Conservation (phyloP, 2,888 invertebrate genomes). For the Xanthorhoe designata region DNA sequence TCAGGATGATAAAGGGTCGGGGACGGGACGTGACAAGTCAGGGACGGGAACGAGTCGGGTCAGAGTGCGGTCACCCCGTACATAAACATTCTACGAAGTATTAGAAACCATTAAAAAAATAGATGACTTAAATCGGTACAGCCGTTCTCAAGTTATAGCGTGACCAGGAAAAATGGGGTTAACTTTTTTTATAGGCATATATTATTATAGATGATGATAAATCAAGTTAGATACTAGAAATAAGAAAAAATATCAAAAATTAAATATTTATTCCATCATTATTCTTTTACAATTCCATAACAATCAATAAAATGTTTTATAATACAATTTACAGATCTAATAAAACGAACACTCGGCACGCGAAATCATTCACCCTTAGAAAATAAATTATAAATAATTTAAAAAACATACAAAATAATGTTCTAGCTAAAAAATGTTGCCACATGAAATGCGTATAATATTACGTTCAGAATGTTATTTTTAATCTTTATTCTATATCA, state of each 20-base stretch:
- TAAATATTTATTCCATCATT: conserved; percentile 61
- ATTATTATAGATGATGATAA: no score
- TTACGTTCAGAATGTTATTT: conserved; percentile 8
- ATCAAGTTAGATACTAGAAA: no score
- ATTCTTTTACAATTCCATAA: conserved; percentile 56
- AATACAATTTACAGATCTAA: conserved; percentile 36
- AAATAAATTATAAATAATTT: conserved; percentile 28
- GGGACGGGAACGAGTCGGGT: no score
- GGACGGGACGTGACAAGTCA: no score
- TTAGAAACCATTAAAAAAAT: no score
- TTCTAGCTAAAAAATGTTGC: conserved; percentile 11
- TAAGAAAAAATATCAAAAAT: conserved; percentile 45
- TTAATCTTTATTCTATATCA: background rate
- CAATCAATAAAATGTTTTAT: conserved; percentile 59
- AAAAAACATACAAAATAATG: conserved; percentile 27
- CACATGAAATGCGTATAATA: conserved; percentile 7
- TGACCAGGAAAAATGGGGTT: no score
- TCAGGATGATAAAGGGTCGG: no score
- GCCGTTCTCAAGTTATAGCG: no score
- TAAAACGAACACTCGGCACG: conserved; percentile 50
- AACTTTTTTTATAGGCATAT: no score
- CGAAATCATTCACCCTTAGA: conserved; percentile 43
- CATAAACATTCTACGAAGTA: no score
- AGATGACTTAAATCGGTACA: no score
- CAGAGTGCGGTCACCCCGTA: no score